Conservation (phyloP, 2,888 invertebrate species). For the Orthonevra nobilis region DNA sequence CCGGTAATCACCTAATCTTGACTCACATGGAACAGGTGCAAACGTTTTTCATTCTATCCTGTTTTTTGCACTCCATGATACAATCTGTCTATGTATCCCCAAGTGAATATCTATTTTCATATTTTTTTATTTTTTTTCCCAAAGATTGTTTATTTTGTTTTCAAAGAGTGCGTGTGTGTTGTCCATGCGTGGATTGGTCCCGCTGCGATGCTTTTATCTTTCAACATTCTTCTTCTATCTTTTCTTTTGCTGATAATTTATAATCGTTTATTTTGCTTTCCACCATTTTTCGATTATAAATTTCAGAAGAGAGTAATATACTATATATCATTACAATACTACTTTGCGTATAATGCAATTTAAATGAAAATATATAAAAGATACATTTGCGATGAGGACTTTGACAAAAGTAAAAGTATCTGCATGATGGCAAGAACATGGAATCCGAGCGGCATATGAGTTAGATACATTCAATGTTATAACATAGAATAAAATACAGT, state of each 20-base stretch:
- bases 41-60: conserved; percentile 63
- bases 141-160: conserved; percentile 22
- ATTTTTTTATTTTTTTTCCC: conserved; percentile 28
- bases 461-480: conserved; percentile 30
- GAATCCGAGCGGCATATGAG: conserved; percentile 23
- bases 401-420: conserved; percentile 2
- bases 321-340: conserved; percentile 60
- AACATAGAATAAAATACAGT: conserved; percentile 36
- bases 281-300: conserved; percentile 21
- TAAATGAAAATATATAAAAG: conserved; percentile 31
- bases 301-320: conserved; percentile 25
- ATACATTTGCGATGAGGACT: too few relatives aligned
- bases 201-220: conserved; percentile 38
- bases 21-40: conserved; percentile 66
- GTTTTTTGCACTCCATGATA: conserved; percentile 28
- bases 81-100: conserved; percentile 1
- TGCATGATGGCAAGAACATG: conserved; percentile 13
- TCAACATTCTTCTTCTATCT: neutral
- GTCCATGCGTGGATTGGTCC: conserved; percentile 23
- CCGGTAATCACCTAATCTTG: conserved; percentile 64
- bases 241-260: conserved; percentile 27
- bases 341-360: conserved; percentile 31
- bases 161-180: conserved; percentile 20
- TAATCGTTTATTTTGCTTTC: conserved; percentile 19
- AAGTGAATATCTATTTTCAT: conserved; percentile 57